Evolutionary conservation across 2,888 invertebrate species (phyloP).

Genomic region (Himalopsyche japonica): DNA sequence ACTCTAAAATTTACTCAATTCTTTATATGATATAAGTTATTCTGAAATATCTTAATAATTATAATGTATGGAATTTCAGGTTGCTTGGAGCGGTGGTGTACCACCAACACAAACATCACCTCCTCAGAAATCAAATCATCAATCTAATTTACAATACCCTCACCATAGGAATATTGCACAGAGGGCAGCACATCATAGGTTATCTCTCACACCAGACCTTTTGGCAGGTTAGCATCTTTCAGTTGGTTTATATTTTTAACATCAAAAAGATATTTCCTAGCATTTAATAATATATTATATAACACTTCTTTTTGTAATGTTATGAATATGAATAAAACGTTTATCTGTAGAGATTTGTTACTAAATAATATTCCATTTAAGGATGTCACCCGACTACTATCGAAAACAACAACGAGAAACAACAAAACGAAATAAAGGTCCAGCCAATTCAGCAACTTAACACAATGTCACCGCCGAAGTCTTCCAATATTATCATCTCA

Average conservation of each 20-base stretch:
- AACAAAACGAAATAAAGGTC: constrained; percentile 33
- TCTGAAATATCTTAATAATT: background rate
- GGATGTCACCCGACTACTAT: constrained; percentile 33
- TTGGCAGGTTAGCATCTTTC: constrained; percentile 55
- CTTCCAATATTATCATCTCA: constrained; percentile 38
- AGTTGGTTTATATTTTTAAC: background rate
- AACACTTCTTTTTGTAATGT: no score
- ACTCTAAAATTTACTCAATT: background rate
- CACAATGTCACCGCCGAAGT: constrained; percentile 37
- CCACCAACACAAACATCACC: constrained; percentile 43
- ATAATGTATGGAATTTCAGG: constrained; percentile 44
- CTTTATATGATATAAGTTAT: background rate
- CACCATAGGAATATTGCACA: constrained; percentile 42
- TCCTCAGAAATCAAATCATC: constrained; percentile 42
- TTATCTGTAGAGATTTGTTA: background rate
- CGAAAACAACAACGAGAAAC: constrained; percentile 36
- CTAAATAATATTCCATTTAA: background rate
- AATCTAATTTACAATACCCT: constrained; percentile 42
- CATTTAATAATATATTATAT: no score
- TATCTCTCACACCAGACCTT: constrained; percentile 60
- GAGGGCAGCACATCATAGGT: constrained; percentile 47
- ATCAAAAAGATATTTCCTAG: background rate
- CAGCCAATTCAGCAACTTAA: constrained; percentile 32
- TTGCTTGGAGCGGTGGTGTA: constrained; percentile 55
- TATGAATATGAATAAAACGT: no score